Conservation (phyloP, 2,113 vertebrate genomes). For the Micromys minutus region DNA sequence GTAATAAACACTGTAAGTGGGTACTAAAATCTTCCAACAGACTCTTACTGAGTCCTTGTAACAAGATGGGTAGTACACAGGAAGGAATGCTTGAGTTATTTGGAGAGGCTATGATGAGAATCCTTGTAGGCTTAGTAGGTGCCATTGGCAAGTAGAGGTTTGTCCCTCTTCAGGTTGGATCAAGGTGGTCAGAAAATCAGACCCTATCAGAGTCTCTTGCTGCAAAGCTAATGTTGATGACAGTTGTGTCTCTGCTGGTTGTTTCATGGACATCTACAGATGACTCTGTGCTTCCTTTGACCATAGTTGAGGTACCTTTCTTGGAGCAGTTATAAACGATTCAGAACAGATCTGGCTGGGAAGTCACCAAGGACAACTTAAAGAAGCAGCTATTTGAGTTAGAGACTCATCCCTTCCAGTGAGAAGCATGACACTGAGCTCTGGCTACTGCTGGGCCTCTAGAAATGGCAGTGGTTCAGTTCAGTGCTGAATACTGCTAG, state of each 20-base stretch:
- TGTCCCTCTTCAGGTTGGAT: not conserved
- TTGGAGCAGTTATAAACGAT: not conserved
- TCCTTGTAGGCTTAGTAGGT: not conserved
- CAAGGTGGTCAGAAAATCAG: not conserved
- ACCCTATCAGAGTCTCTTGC: not conserved
- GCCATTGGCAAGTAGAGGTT: not conserved
- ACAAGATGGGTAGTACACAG: not conserved
- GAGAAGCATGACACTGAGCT: not conserved
- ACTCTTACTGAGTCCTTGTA: not conserved
- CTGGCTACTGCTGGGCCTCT: not conserved
- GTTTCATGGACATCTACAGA: not conserved
- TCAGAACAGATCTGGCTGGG: not conserved
- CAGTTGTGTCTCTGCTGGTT: not conserved
- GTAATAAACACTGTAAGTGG: not conserved
- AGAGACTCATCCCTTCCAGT: not conserved
- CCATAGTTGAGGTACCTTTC: not conserved
- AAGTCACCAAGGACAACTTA: not conserved
- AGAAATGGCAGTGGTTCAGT: rapidly evolving
- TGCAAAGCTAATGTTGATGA: not conserved
- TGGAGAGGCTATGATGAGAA: not conserved
- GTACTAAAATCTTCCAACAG: not conserved
- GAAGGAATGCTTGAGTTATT: not conserved
- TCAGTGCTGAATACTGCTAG: not conserved
- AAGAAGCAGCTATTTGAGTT: not conserved
- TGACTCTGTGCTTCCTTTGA: not conserved